Evolutionary conservation across 37 sponge, comb jelly and placozoan species (phyloP).

Genomic region (Hexactinellida sp.): DNA sequence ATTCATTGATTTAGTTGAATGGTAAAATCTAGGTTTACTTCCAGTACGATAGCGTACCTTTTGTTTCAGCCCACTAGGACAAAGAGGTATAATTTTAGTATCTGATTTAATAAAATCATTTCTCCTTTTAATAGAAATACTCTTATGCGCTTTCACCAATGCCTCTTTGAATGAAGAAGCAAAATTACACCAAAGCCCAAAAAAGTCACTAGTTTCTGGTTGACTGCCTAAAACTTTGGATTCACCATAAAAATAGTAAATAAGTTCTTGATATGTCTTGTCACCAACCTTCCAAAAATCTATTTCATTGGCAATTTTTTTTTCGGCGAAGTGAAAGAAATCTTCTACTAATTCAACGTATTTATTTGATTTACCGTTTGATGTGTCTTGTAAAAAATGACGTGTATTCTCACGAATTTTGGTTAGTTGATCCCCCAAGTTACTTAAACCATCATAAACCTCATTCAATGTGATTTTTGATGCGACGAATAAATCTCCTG

Average conservation of each 20-base stretch:
- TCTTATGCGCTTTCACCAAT: background rate
- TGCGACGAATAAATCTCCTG: background rate
- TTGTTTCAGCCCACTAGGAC: background rate
- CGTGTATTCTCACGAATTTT: background rate
- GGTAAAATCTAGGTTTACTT: background rate
- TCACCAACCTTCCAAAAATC: background rate
- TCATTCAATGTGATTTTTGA: background rate
- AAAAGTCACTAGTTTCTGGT: background rate
- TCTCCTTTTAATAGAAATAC: background rate
- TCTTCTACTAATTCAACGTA: background rate
- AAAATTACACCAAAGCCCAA: background rate
- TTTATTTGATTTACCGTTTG: background rate
- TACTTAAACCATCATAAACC: background rate
- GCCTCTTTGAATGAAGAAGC: background rate
- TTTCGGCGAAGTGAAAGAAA: background rate
- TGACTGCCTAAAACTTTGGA: background rate
- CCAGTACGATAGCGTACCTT: background rate
- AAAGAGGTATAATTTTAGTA: background rate
- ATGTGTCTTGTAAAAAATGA: background rate
- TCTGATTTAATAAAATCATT: background rate
- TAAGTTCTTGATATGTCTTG: background rate
- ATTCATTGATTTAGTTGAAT: background rate
- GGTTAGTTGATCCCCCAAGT: background rate
- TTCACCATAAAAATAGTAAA: background rate
- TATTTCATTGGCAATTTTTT: background rate